Evolutionary conservation across 35 echinoderm and acorn worm species (phyloP).

Genomic region (Patiria miniata): DNA sequence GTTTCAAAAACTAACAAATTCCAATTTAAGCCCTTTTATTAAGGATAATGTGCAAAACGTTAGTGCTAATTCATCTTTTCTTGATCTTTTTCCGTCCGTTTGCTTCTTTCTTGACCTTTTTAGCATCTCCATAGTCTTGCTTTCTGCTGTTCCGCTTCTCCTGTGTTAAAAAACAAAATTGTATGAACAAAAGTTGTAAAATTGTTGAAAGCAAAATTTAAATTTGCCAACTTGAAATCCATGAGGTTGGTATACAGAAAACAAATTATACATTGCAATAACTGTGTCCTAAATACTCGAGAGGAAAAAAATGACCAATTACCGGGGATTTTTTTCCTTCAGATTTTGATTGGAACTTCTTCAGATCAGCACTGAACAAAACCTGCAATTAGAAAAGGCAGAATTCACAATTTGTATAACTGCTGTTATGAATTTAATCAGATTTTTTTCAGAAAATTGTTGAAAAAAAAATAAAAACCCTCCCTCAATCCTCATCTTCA

Average conservation of each 20-base stretch:
- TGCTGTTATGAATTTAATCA: no score
- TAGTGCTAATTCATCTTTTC: background rate
- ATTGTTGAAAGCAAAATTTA: no score
- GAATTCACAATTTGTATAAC: background rate
- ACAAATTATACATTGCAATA: no score
- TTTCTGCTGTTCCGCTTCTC: background rate
- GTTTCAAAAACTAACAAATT: no score
- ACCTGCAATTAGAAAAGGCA: constrained; percentile 56
- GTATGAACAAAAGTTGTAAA: no score
- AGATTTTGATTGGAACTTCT: constrained; percentile 67
- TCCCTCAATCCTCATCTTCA: no score
- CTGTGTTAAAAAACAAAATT: background rate
- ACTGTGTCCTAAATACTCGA: background rate
- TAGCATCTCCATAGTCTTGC: background rate
- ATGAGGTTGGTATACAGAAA: no score
- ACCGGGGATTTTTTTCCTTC: background rate
- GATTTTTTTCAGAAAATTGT: no score
- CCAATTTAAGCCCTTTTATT: no score
- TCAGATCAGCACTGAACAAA: constrained; percentile 88
- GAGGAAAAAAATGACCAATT: background rate
- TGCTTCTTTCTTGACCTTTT: background rate
- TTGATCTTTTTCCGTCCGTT: background rate
- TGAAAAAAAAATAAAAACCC: no score
- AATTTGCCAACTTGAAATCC: no score
- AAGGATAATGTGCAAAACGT: no score